These are phyloP conservation scores for Pemphredon lugubris DNA, from an alignment of 2,888 invertebrate species.

Conservation along the genomic window DNA sequence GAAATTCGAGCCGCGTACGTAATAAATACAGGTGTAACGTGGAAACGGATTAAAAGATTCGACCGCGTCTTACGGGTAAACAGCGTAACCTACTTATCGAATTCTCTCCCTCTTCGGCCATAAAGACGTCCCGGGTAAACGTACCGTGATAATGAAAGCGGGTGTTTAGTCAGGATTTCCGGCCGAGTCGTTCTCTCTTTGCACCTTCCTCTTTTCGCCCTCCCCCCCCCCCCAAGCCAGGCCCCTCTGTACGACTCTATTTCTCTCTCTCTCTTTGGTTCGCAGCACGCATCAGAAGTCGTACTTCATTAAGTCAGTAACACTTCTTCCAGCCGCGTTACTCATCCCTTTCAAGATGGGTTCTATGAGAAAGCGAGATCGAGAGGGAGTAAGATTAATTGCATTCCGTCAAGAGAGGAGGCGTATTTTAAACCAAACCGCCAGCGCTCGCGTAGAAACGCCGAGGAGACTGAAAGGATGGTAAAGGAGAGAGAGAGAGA, in stretches of 20 bases:
- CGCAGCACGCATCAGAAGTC: constrained; percentile 77
- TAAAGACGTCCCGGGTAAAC: constrained; percentile 58
- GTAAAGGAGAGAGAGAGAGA: constrained; percentile 22
- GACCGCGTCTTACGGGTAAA: constrained; percentile 28
- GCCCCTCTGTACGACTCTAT: constrained; percentile 25
- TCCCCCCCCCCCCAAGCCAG: too few relatives aligned
- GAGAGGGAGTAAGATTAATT: constrained; percentile 79
- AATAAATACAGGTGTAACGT: background rate
- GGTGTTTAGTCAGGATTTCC: constrained; percentile 72
- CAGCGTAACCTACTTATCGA: constrained; percentile 53
- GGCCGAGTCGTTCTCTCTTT: constrained; percentile 59
- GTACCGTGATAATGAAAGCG: constrained; percentile 71
- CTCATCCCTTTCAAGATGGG: constrained; percentile 61
- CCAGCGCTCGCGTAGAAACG: constrained; percentile 63
- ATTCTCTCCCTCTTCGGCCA: constrained; percentile 47
- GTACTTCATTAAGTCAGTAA: constrained; percentile 80
- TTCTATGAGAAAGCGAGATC: constrained; percentile 55
- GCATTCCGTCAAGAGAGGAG: constrained; percentile 76
- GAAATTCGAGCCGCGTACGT: too few relatives aligned
- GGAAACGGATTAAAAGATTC: constrained; percentile 7
- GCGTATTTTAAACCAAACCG: constrained; percentile 78
- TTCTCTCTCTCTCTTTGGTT: constrained; percentile 28
- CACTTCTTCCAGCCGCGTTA: constrained; percentile 75
- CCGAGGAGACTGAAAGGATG: constrained; percentile 51
- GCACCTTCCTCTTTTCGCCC: constrained; percentile 48